Evolutionary conservation across 2,888 invertebrate species (phyloP).

Genomic region (Chaitophorus viminalis): DNA sequence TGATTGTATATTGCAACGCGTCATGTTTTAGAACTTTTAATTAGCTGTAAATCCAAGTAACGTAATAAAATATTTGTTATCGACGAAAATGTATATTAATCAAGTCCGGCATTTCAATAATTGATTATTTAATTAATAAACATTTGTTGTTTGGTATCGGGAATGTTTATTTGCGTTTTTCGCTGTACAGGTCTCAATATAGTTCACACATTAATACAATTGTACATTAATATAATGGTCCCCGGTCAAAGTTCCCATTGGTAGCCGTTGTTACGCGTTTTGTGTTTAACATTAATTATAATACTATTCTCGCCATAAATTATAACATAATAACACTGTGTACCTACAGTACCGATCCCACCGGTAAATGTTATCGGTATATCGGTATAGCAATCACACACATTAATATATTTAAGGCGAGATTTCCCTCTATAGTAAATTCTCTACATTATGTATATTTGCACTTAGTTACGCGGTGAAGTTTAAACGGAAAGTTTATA

Average conservation of each 20-base stretch:
- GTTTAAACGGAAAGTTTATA: not conserved
- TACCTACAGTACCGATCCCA: not conserved
- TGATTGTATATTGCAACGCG: not conserved
- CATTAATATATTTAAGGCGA: too few species aligned
- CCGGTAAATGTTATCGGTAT: not conserved
- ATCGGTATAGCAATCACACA: not conserved
- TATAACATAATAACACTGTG: not conserved
- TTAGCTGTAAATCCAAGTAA: not conserved
- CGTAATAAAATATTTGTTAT: not conserved
- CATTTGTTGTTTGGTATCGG: not conserved
- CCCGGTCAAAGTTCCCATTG: not conserved
- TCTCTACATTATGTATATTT: too few species aligned
- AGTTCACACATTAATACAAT: constrained; percentile 19
- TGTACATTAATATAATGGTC: not conserved
- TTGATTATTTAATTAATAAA: constrained; percentile 3
- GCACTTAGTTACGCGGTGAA: not conserved
- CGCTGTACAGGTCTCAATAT: not conserved
- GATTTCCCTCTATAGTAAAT: not conserved
- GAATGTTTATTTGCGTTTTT: not conserved
- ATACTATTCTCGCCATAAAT: not conserved
- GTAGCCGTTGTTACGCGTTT: not conserved
- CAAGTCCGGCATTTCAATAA: not conserved
- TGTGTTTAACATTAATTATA: not conserved
- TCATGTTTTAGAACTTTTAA: constrained; percentile 6
- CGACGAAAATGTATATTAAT: not conserved